Conservation (phyloP, 30 jellyfish, hydroid and myxozoan genomes). For the Chrysaora quinquecirrha region DNA sequence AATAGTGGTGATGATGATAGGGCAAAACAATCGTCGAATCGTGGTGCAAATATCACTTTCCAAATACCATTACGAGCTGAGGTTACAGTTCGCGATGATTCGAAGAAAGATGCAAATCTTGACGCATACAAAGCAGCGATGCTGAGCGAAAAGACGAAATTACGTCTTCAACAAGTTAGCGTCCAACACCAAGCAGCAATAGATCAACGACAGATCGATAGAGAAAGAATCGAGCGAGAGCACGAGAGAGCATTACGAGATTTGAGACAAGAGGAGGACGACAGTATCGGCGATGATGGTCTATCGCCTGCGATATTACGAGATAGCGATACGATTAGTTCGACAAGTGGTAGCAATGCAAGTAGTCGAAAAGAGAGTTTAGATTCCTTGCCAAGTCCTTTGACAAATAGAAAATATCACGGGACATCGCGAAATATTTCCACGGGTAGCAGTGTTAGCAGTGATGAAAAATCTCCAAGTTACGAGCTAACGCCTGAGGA, state of each 20-base stretch:
- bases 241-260: conserved; percentile 67
- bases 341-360: conserved; percentile 83
- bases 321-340: conserved; percentile 79
- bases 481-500: conserved; percentile 59
- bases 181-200: conserved; percentile 82
- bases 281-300: conserved; percentile 44
- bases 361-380: conserved; percentile 93
- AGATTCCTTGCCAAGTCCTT: conserved; percentile 94
- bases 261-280: conserved; percentile 78
- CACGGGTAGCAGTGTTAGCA: conserved; percentile 59
- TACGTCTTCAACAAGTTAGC: conserved; percentile 76
- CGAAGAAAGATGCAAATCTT: conserved; percentile 29
- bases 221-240: conserved; percentile 69
- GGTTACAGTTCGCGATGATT: conserved; percentile 53
- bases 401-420: conserved; percentile 60
- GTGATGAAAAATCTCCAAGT: conserved; percentile 73
- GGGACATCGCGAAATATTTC: conserved; percentile 46
- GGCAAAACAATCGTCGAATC: not conserved
- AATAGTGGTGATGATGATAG: conserved; percentile 26
- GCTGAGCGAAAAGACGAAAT: conserved; percentile 84
- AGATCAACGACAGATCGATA: conserved; percentile 76
- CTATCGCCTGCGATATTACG: conserved; percentile 33
- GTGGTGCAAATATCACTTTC: conserved; percentile 54
- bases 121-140: conserved; percentile 75
- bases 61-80: conserved; percentile 72